These are phyloP conservation scores for Serilophus lunatus DNA, from an alignment of 2,113 vertebrate genomes.

Conservation along the genomic window DNA sequence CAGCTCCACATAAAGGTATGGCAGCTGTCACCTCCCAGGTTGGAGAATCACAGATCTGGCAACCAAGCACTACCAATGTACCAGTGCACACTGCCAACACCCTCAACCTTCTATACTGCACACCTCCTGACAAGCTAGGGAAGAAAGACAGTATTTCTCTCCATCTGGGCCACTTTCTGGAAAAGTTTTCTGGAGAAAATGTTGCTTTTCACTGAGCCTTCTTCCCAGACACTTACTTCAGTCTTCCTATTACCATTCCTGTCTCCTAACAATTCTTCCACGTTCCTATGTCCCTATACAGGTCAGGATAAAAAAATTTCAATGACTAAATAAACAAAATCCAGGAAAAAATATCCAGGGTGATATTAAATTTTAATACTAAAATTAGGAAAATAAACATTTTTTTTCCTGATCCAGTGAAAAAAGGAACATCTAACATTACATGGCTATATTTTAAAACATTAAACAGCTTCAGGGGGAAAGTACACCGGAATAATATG, in stretches of 20 bases:
- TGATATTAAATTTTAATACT: not conserved
- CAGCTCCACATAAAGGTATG: not conserved
- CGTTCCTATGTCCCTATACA: not conserved
- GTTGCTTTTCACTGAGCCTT: not conserved
- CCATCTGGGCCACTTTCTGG: not conserved
- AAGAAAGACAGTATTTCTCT: not conserved
- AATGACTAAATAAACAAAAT: not conserved
- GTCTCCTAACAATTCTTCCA: not conserved
- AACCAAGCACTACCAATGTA: not conserved
- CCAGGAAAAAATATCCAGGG: not conserved
- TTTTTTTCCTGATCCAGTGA: not conserved
- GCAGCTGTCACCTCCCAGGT: not conserved
- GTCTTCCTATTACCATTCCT: not conserved
- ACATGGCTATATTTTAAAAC: not conserved
- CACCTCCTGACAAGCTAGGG: not conserved
- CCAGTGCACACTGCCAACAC: not conserved
- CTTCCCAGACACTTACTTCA: not conserved
- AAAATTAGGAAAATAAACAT: not conserved
- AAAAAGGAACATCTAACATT: not conserved
- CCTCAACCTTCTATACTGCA: not conserved
- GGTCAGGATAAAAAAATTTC: not conserved
- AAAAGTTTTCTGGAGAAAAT: not conserved
- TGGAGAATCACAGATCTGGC: not conserved
- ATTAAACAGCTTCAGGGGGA: not conserved
- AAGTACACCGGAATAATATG: not conserved